phyloP scores from a whole-genome alignment of 2,888 invertebrate species.

The Dasypolia templi region DNA sequence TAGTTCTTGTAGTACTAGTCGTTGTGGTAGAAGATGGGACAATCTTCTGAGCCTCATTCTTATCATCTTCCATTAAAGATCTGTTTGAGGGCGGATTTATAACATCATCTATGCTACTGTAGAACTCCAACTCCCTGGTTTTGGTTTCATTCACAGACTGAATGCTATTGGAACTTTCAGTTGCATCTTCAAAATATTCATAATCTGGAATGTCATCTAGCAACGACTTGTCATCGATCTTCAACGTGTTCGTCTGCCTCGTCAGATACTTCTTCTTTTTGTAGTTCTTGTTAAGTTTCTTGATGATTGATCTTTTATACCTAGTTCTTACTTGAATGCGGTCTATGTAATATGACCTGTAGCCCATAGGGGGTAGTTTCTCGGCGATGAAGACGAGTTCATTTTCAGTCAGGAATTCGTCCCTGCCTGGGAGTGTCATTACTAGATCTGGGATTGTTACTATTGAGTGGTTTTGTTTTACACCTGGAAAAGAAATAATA shows the following conservation, averaged over 20 bases:
- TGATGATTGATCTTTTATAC: conserved; percentile 67
- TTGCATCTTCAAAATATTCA: conserved; percentile 65
- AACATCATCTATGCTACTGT: background rate
- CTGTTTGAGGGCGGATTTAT: rapidly evolving
- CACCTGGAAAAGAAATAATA: conserved; percentile 77
- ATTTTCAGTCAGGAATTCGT: conserved; percentile 65
- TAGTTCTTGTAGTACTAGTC: background rate
- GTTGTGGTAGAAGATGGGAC: rapidly evolving
- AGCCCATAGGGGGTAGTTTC: conserved; percentile 93
- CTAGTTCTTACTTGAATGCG: conserved; percentile 23
- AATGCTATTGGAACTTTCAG: background rate
- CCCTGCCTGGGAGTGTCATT: conserved; percentile 88
- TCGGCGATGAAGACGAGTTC: conserved; percentile 93
- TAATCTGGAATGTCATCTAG: conserved; percentile 59
- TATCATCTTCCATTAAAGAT: rapidly evolving
- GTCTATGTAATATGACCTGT: conserved; percentile 90
- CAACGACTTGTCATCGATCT: conserved; percentile 63
- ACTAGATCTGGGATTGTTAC: conserved; percentile 91
- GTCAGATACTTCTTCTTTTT: conserved; percentile 73
- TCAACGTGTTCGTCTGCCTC: conserved; percentile 64
- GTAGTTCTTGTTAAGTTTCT: conserved; percentile 68
- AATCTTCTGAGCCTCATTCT: background rate
- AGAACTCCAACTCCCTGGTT: conserved; percentile 19
- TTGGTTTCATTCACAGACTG: conserved; percentile 19
- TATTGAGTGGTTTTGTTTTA: conserved; percentile 90